phyloP scores from a whole-genome alignment of 2,797 vertebrate genomes.

The Poecilia velifera region DNA sequence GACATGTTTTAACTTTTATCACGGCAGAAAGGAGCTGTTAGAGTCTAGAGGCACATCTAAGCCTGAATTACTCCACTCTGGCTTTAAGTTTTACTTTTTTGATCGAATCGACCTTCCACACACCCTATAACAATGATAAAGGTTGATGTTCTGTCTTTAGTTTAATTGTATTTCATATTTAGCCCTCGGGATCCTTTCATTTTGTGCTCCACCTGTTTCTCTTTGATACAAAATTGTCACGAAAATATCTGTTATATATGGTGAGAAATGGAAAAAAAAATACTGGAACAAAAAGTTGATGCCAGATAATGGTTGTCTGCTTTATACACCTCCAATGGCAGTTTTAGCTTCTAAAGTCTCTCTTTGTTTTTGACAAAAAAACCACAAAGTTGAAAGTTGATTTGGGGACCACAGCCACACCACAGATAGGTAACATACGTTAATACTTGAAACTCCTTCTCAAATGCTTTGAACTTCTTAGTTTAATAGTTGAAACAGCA shows the following conservation, averaged over 20 bases:
- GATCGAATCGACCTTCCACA: constrained; percentile 26
- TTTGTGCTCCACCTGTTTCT: not conserved
- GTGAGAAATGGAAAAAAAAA: not conserved
- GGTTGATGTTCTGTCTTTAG: constrained; percentile 33
- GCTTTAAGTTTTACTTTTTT: constrained; percentile 34
- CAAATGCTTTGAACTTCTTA: not conserved
- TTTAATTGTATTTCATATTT: constrained; percentile 17
- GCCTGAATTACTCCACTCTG: constrained; percentile 45
- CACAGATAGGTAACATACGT: not conserved
- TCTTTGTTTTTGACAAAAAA: not conserved
- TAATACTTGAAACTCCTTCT: not conserved
- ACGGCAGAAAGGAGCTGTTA: constrained; percentile 29
- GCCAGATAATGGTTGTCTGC: not conserved
- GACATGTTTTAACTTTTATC: constrained; percentile 46
- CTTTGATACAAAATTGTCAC: not conserved
- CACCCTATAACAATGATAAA: constrained; percentile 45
- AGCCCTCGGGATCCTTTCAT: not conserved
- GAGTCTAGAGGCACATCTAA: constrained; percentile 32
- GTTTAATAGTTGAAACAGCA: not conserved
- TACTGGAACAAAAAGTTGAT: not conserved
- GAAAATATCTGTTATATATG: not conserved
- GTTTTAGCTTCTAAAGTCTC: not conserved
- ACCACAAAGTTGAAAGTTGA: not conserved
- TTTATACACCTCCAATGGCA: not conserved
- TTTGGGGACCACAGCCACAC: not conserved